A percentile compares a stretch with the other conserved stretches of the same genome.
Evolutionary conservation across 2,797 vertebrate genomes (phyloP).

Genomic region (Erpetoichthys calabaricus): DNA sequence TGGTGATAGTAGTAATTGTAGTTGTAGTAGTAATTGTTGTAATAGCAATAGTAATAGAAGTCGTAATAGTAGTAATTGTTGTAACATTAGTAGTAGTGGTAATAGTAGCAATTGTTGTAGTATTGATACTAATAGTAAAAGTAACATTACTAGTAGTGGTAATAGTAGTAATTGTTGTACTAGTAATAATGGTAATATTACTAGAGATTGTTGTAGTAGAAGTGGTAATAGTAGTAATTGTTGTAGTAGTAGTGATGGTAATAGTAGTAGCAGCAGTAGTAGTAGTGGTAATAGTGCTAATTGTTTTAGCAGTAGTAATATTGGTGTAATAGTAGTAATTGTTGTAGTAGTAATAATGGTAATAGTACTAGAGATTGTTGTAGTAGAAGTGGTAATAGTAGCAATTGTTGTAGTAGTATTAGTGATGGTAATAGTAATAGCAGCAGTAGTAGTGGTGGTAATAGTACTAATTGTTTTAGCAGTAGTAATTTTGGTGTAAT

Average conservation of each 20-base stretch:
- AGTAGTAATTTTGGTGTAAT: constrained; percentile 8
- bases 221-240: constrained; percentile 11
- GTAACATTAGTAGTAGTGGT: constrained; percentile 6
- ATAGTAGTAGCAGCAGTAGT: background rate
- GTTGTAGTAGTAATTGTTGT: too few relatives aligned
- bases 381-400: constrained; percentile 15
- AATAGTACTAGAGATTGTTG: constrained; percentile 15
- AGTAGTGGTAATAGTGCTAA: background rate
- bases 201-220: constrained; percentile 17
- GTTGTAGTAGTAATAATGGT: constrained; percentile 9
- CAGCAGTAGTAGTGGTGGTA: background rate
- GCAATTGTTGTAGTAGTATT: constrained; percentile 6
- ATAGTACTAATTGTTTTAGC: background rate
- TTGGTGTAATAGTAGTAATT: constrained; percentile 9
- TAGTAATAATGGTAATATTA: constrained; percentile 14
- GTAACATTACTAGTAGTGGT: constrained; percentile 16
- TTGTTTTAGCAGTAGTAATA: background rate
- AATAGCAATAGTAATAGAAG: too few relatives aligned
- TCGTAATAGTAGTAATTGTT: too few relatives aligned
- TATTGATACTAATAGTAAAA: constrained; percentile 1
- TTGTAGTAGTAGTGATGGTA: constrained; percentile 4
- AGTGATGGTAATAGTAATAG: background rate
- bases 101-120: background rate
- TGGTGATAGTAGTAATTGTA: too few relatives aligned
- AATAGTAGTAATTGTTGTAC: constrained; percentile 4